These are phyloP conservation scores for Caenorhabditis sp. DNA, from an alignment of 2,888 invertebrate species.

Conservation along the genomic window DNA sequence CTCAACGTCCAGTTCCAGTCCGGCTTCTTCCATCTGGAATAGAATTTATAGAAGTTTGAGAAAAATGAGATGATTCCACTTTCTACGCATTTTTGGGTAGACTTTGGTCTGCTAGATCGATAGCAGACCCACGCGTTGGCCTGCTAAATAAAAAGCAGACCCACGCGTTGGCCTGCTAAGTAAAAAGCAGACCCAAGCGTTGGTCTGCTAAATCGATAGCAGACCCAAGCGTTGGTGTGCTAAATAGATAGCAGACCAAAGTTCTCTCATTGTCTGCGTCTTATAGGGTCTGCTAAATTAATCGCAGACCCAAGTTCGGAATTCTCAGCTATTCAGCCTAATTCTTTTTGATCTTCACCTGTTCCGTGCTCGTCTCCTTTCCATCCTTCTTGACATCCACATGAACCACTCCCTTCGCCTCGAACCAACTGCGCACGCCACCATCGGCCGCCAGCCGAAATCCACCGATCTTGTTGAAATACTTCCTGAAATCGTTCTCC, in stretches of 20 bases:
- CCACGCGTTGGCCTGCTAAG: neutral
- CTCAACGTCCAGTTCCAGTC: constrained; percentile 81
- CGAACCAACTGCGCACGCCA: constrained; percentile 77
- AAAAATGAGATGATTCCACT: too few relatives aligned
- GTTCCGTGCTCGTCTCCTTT: constrained; percentile 66
- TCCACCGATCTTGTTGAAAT: constrained; percentile 79
- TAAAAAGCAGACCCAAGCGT: neutral
- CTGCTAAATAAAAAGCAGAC: too few relatives aligned
- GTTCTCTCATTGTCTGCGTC: too few relatives aligned
- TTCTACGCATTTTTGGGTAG: too few relatives aligned
- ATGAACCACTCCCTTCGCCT: constrained; percentile 74
- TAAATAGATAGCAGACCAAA: too few relatives aligned
- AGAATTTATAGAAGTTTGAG: neutral
- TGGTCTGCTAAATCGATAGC: too few relatives aligned
- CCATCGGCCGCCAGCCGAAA: constrained; percentile 76
- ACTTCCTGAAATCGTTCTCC: constrained; percentile 71
- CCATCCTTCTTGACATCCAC: constrained; percentile 65
- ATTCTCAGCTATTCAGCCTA: too few relatives aligned
- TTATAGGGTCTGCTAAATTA: neutral
- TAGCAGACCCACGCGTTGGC: too few relatives aligned
- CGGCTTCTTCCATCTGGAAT: constrained; percentile 77
- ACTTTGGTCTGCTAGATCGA: too few relatives aligned
- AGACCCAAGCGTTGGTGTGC: too few relatives aligned
- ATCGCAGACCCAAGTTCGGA: neutral
- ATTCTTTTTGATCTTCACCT: constrained; percentile 46